Percentiles rank a stretch among this genome's conserved stretches.
Evolutionary conservation across 1,140 invertebrate genomes (phyloP).

Genomic region (Bombus breviceps): DNA sequence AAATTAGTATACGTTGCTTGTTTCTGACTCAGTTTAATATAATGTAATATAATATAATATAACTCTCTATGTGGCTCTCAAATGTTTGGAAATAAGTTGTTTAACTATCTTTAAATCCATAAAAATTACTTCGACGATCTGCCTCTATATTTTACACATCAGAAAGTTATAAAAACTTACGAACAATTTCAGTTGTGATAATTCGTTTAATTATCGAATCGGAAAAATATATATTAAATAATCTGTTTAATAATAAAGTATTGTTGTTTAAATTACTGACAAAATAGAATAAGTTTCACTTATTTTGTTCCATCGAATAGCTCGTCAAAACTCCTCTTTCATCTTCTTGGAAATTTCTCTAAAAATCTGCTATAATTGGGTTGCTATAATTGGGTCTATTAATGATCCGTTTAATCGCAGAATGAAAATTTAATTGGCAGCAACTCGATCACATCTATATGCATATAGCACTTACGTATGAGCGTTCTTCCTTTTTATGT

Average conservation of each 20-base stretch:
- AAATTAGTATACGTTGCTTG: background rate
- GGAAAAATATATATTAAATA: background rate
- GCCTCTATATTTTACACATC: background rate
- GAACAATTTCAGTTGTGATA: background rate
- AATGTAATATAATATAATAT: background rate
- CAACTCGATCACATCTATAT: conserved; percentile 25
- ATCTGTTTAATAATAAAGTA: background rate
- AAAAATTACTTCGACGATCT: background rate
- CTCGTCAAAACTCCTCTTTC: background rate
- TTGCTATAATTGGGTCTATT: background rate
- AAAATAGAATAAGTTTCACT: background rate
- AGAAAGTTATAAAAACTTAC: background rate
- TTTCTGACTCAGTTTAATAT: background rate
- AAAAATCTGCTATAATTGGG: background rate
- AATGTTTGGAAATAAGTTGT: background rate
- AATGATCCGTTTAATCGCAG: conserved; percentile 20
- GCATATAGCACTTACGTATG: background rate
- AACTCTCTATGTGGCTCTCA: background rate
- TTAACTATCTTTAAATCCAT: background rate
- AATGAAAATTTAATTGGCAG: conserved; percentile 53
- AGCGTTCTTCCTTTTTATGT: background rate
- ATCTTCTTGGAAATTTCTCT: background rate
- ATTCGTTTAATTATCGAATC: background rate
- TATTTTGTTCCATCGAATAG: background rate
- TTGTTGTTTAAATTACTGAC: background rate